phyloP scores from a whole-genome alignment of 2,113 vertebrate genomes.

The Pogona vitticeps region DNA sequence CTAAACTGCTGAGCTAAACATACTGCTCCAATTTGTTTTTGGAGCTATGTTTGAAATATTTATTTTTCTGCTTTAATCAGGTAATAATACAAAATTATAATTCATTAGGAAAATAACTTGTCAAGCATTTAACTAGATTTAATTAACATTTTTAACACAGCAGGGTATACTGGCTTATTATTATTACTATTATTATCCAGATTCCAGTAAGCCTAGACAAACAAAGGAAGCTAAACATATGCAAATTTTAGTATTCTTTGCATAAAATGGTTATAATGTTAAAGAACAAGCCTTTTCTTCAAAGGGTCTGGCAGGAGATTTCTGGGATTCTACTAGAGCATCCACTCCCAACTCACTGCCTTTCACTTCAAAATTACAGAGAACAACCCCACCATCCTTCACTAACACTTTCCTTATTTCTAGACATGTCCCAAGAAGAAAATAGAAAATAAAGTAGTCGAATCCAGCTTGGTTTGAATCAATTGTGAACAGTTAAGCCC shows the following conservation, averaged over 20 bases:
- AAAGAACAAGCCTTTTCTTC: neutral
- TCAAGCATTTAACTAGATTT: slow-evolving; percentile 24
- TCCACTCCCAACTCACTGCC: neutral
- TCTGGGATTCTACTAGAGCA: neutral
- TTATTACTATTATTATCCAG: neutral
- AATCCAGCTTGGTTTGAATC: too few relatives aligned
- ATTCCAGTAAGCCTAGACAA: neutral
- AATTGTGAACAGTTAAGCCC: too few relatives aligned
- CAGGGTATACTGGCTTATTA: neutral
- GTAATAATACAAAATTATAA: slow-evolving; percentile 28
- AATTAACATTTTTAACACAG: slow-evolving; percentile 24
- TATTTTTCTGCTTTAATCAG: slow-evolving; percentile 21
- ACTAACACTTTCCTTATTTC: neutral
- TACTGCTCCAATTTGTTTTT: neutral
- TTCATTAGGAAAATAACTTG: slow-evolving; percentile 5
- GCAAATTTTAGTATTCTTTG: neutral
- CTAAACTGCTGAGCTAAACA: too few relatives aligned
- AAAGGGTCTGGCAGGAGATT: neutral
- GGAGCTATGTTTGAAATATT: slow-evolving; percentile 2
- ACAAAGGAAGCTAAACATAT: neutral
- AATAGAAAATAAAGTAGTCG: too few relatives aligned
- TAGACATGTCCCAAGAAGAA: neutral
- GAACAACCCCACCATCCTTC: neutral
- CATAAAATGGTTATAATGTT: neutral
- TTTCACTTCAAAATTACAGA: too few relatives aligned